Base-by-base conservation (phyloP, 2,113 vertebrate species). In the Malurus melanocephalus region DNA sequence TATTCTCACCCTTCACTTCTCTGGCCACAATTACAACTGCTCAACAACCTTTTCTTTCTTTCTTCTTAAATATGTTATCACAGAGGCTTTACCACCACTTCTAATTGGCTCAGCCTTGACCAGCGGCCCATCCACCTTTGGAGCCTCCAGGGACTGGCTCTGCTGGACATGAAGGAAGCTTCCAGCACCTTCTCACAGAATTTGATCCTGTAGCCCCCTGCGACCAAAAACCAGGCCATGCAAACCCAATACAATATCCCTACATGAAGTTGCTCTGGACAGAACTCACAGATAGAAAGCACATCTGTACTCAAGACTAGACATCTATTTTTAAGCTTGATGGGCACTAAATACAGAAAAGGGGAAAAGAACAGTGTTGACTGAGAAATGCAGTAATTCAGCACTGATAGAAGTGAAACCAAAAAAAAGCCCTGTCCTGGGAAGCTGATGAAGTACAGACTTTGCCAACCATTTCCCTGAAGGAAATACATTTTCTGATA, bases 141-240 rank as follows among this genome's bases (percentile, higher is more conserved):
- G 40, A 6, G 4, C 17, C 17, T 27, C 7, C 1, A 72, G 23
- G 53, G 32, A 45, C 18, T 57, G 53, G 14, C 26, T 35, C n/a
- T 17, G 14, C 32, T 33, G 24, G 24, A 46, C 32, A 35, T 33
- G 19, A 73, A 68, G 48, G 33, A 51, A 45, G 42, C 42, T 35
- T 73, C 53, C 32, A 46, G 53, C 26, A 73, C 18, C 53, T 57
- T 57, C 53, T 46, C 32, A 73, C 42, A 35, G 32, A 57, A 45
- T 18, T 32, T 32, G 22, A 7, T 18, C 6, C 5, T 57, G 10
- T 46, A 57, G 42, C 17, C 24, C 13, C 18, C 14, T 0, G 1
- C 14, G 46, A 57, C 24, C 32, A 57, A 73, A 57, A 35, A 33
- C 26, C 42, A 73, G 42, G 42, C 19, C 42, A 57, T 46, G n/a